Evolutionary conservation across 2,888 invertebrate genomes (phyloP), one percentile per base, ranked within the genome.

Genomic region (Agonopterix subpropinquella): DNA sequence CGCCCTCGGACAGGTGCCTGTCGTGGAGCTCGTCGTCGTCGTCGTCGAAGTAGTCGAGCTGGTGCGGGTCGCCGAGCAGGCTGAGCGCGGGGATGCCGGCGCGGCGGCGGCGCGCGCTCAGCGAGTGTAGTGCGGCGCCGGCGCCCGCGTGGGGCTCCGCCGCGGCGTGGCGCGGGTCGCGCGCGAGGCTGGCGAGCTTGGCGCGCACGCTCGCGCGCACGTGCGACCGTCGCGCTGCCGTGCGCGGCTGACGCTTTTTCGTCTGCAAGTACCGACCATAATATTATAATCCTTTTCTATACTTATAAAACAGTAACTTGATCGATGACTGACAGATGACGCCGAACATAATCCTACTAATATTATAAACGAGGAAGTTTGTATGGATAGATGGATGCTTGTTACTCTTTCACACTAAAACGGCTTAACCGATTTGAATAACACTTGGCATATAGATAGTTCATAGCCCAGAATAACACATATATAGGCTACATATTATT

Each of bases 11-110:
- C 46, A 60, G 72, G 43, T 48, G 55, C 45, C 85, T 86, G 28
- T 91, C 90, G 45, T n/a, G n/a, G n/a, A n/a, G n/a, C n/a, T 90
- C 91, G 0, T 28, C 28, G 28, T 7, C 0, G 28, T 28, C 28
- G 1, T 28, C 28, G 28, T 89, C 84, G 73, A 93, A 93, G 72
- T 92, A 94, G 56, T 95, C 93, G 47, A 96, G 82, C 54, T 92
- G 91, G 64, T 94, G 89, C 45, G 89, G 82, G 56, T 86, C 80
- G 8, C 95, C 95, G 67, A 94, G 93, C 36, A 96, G 76, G 53
- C 72, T 74, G 44, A 85, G 75, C 37, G 77, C 45, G 5, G 77
- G 72, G 43, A 73, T 57, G 50, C 70, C 76, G 48, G 73, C 76
- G 42, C 67, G 61, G 18, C 55, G 61, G 8, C 76, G 63, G 8